Percentiles rank a stretch among this genome's conserved stretches.
Evolutionary conservation across 2,797 vertebrate species (phyloP).

Genomic region (Macrochelys suwanniensis): DNA sequence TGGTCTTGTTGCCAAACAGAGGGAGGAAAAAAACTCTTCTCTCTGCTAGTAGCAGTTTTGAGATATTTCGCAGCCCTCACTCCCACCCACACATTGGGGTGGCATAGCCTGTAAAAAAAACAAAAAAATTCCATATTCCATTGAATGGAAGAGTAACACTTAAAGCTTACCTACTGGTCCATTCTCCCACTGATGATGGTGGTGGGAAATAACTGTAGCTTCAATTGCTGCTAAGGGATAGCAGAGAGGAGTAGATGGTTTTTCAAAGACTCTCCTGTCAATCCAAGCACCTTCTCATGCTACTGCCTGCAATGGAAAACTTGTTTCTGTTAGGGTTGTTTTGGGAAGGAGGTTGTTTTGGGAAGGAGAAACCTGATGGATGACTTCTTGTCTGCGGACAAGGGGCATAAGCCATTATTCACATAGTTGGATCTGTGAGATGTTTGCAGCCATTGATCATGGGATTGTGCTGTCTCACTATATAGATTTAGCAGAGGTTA

Average conservation of each 20-base stretch:
- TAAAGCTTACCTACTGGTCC: not conserved
- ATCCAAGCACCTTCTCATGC: not conserved
- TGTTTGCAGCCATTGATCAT: not conserved
- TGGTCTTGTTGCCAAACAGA: not conserved
- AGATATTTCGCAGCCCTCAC: not conserved
- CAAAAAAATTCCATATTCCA: no score
- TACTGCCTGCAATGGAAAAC: not conserved
- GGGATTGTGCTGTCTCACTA: not conserved
- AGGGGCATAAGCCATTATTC: not conserved
- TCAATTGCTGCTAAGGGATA: not conserved
- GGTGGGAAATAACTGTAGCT: not conserved
- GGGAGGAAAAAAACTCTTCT: not conserved
- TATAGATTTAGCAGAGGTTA: not conserved
- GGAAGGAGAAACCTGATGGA: not conserved
- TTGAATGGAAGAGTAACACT: not conserved
- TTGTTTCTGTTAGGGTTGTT: not conserved
- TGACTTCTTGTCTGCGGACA: rapidly evolving
- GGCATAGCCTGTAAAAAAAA: no score
- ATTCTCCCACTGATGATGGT: not conserved
- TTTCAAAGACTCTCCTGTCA: not conserved
- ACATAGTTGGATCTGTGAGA: not conserved
- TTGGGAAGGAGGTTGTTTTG: not conserved
- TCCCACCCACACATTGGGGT: no score
- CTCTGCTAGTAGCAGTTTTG: not conserved
- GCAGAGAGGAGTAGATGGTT: not conserved